Evolutionary conservation across 2,888 invertebrate species (phyloP).

Genomic region (Nomada ferruginata): DNA sequence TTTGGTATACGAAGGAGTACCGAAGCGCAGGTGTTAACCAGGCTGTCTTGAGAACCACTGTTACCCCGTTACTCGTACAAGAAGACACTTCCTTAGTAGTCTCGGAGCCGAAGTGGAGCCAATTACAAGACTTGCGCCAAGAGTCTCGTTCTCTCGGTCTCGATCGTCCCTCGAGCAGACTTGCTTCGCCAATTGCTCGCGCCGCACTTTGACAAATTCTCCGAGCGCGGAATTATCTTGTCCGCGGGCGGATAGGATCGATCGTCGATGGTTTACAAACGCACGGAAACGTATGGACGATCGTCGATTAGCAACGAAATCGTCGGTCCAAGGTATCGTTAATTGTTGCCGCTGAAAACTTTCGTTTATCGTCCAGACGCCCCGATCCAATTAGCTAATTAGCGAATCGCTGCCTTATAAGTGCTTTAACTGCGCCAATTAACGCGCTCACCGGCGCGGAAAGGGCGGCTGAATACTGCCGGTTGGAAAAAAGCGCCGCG

Average conservation of each 20-base stretch:
- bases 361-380: constrained; percentile 34
- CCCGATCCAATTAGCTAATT: constrained; percentile 67
- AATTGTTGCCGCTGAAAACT: constrained; percentile 19
- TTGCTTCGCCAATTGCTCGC: constrained; percentile 28
- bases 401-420: constrained; percentile 45
- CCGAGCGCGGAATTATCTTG: constrained; percentile 25
- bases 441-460: constrained; percentile 53
- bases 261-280: neutral
- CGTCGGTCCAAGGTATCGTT: neutral
- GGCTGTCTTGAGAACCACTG: constrained; percentile 49
- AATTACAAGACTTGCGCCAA: constrained; percentile 56
- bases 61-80: constrained; percentile 55
- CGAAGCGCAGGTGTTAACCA: neutral
- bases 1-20: neutral
- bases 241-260: neutral
- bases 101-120: constrained; percentile 42
- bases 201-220: constrained; percentile 46
- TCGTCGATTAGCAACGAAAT: neutral
- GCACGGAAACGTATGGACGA: constrained; percentile 11
- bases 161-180: constrained; percentile 6
- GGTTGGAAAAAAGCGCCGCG: constrained; percentile 25
- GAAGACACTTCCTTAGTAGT: constrained; percentile 50
- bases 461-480: constrained; percentile 42
- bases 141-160: constrained; percentile 26
- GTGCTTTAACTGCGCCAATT: constrained; percentile 59